Base-by-base conservation (phyloP, 2,888 invertebrate species). In the Tetropium fuscum region DNA sequence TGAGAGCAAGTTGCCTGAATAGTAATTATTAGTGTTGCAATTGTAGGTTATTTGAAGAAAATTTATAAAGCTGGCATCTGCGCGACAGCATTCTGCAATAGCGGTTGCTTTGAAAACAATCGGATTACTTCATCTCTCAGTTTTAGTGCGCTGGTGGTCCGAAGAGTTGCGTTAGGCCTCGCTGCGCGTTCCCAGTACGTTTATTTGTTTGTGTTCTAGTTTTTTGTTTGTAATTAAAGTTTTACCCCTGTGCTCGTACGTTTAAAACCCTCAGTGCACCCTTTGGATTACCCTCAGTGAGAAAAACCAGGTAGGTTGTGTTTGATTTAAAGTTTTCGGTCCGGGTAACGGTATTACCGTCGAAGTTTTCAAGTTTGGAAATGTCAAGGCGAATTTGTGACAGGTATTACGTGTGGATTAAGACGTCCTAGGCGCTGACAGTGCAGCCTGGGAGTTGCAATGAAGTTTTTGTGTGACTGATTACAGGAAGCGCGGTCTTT, bases 101-200 rank as follows among this genome's bases (percentile, higher is more conserved):
- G 66, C 63, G 55, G 56, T 51, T 59, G 60, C 47, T 65, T 64
- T 63, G 58, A 65, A 65, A 62, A 65, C 65, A 65, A 65, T 58
- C 58, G 55, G 25, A 57, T 45, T 45, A 56, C 53, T 47, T 55
- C 36, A 22, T 34, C 44, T 16, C 25, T 49, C 40, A 22, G 51
- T 51, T 27, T n/a, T n/a, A 7, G 40, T 51, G 25, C 19, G 6
- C 16, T 5, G 6, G 4, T 13, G 13, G 6, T 5, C 1, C 4
- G 7, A 27, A 6, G 20, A 16, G 38, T 18, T 10, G 49, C 5
- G 16, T 18, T 3, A 8, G 19, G 15, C 30, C 10, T 13, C 27
- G 1, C 10, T 4, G 6, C 13, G 15, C 1, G n/a, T 3, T 27
- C 16, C 4, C 16, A 15, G 30, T 7, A 44, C 44, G 44, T 44